Evolutionary conservation across 2,113 vertebrate species (phyloP).

Genomic region (Harpagus bidentatus): DNA sequence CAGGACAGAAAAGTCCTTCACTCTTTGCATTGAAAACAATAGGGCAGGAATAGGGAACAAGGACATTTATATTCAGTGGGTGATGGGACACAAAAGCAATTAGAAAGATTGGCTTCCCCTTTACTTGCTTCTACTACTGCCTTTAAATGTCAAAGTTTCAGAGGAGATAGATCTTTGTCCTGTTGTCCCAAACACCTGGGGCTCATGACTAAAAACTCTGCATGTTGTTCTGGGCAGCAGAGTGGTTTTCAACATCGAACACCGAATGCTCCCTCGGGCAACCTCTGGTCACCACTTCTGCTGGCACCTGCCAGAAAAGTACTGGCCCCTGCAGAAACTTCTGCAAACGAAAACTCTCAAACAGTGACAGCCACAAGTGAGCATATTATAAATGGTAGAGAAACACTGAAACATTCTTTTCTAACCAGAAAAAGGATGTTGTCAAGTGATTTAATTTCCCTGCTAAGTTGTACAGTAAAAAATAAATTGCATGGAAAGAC

Average conservation of each 20-base stretch:
- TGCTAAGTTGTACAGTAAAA: neutral
- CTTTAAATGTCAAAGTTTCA: neutral
- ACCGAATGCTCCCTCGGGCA: neutral
- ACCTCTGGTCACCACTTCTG: neutral
- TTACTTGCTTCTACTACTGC: neutral
- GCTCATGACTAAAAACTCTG: neutral
- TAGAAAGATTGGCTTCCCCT: neutral
- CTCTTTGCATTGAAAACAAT: neutral
- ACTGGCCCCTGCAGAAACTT: neutral
- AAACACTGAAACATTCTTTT: neutral
- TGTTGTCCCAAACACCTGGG: neutral
- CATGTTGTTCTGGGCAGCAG: neutral
- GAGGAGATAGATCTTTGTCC: neutral
- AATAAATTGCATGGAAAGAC: neutral
- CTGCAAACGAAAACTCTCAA: neutral
- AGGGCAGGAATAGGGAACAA: neutral
- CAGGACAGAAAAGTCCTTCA: neutral
- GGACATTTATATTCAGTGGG: neutral
- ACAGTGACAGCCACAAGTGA: neutral
- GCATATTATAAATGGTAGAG: neutral
- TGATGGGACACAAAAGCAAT: neutral
- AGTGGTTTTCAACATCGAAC: neutral
- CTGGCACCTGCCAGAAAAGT: neutral
- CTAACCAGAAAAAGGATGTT: neutral
- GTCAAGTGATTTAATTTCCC: conserved; percentile 6